Percentiles rank a stretch among this genome's conserved stretches.
Conservation (phyloP, 2,888 invertebrate species). For the Eumacrocentrus americanus region DNA sequence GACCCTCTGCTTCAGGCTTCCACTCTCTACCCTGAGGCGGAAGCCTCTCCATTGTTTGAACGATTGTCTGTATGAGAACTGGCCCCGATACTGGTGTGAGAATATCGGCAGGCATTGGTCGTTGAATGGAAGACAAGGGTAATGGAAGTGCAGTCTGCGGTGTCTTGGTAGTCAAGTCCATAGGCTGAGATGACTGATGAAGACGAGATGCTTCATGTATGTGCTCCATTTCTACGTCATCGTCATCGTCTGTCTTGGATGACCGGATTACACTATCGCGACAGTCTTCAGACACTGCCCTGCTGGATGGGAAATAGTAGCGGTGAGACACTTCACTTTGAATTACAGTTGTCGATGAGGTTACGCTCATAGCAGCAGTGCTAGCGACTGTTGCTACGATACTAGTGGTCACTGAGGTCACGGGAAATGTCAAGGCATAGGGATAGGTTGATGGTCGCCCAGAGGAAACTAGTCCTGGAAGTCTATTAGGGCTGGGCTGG, state of each 20-base stretch:
- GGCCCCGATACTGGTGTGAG: conserved; percentile 69
- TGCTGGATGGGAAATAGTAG: conserved; percentile 59
- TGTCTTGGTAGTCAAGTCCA: conserved; percentile 62
- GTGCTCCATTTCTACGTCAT: conserved; percentile 43
- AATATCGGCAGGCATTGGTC: conserved; percentile 62
- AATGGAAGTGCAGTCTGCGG: conserved; percentile 34
- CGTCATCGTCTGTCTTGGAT: conserved; percentile 41
- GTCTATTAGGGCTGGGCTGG: conserved; percentile 62
- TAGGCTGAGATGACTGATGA: conserved; percentile 48
- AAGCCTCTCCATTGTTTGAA: conserved; percentile 69
- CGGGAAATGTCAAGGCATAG: conserved; percentile 60
- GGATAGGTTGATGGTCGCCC: conserved; percentile 74
- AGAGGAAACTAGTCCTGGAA: conserved; percentile 67
- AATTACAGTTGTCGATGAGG: conserved; percentile 45
- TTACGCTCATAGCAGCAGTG: conserved; percentile 30
- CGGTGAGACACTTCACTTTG: conserved; percentile 52
- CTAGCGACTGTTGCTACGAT: conserved; percentile 29
- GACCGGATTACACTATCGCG: conserved; percentile 45
- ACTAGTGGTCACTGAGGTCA: conserved; percentile 36
- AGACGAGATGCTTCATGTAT: conserved; percentile 26
- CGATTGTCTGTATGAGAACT: conserved; percentile 68
- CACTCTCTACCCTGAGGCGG: conserved; percentile 67
- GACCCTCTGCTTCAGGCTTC: conserved; percentile 64
- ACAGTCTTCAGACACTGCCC: conserved; percentile 41
- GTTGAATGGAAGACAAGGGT: conserved; percentile 36